Evolutionary conservation across 2,113 vertebrate species (phyloP).

Genomic region (Mobula hypostoma): DNA sequence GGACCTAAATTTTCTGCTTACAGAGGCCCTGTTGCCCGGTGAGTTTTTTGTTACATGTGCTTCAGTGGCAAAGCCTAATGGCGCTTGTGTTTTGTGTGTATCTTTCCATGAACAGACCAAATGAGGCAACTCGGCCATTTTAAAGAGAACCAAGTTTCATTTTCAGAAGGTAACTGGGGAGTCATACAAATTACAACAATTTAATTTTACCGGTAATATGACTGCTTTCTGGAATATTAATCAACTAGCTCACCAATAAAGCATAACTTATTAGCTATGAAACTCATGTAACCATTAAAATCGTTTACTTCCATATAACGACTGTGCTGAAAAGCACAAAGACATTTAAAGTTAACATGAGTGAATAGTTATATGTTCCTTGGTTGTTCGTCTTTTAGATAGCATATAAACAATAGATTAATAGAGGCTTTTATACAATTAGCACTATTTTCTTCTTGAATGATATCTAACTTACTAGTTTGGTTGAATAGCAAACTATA

Average conservation of each 20-base stretch:
- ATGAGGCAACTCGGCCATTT: background rate
- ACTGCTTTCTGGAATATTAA: background rate
- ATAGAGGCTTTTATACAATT: background rate
- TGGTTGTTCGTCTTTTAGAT: background rate
- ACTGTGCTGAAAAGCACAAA: background rate
- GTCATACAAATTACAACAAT: background rate
- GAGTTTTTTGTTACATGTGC: background rate
- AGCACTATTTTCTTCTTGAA: background rate
- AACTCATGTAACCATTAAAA: background rate
- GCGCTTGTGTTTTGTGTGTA: too few relatives aligned
- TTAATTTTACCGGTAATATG: background rate
- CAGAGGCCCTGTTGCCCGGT: background rate
- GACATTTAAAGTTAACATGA: too few relatives aligned
- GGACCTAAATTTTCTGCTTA: background rate
- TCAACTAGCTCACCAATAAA: background rate
- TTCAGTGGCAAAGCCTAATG: constrained; percentile 3
- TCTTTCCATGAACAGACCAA: background rate
- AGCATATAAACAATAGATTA: background rate
- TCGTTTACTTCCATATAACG: background rate
- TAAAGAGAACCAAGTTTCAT: background rate
- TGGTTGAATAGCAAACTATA: background rate
- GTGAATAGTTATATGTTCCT: background rate
- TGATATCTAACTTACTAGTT: background rate
- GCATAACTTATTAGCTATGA: background rate
- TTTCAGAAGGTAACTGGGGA: background rate